Evolutionary conservation across 2,113 vertebrate species (phyloP).

Genomic region (Python bivittatus): DNA sequence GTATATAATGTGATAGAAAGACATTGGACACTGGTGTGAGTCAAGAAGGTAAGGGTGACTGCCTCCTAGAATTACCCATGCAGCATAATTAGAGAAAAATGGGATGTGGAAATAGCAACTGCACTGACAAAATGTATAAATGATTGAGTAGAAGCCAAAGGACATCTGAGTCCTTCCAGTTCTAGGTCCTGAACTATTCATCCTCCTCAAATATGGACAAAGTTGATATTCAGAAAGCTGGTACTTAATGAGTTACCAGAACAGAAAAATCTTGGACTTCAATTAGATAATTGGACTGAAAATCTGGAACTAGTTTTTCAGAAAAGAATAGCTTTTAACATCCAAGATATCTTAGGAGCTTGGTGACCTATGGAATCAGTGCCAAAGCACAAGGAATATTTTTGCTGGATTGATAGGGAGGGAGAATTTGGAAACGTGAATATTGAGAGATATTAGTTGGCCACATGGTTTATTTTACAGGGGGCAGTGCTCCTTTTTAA

Average conservation of each 20-base stretch:
- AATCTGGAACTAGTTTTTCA: constrained; percentile 25
- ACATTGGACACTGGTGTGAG: not conserved
- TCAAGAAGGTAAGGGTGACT: not conserved
- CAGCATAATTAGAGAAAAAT: constrained; percentile 11
- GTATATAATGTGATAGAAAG: too few species aligned
- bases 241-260: not conserved
- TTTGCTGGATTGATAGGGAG: constrained; percentile 25
- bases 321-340: not conserved
- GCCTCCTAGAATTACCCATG: constrained; percentile 28
- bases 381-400: constrained; percentile 38
- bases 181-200: not conserved
- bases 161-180: not conserved
- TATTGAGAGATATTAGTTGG: too few species aligned
- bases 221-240: not conserved
- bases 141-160: not conserved
- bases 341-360: constrained; percentile 34
- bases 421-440: constrained; percentile 10
- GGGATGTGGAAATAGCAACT: not conserved
- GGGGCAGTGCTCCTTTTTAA: too few species aligned
- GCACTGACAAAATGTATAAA: not conserved
- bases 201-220: not conserved
- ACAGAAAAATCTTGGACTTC: not conserved
- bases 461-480: too few species aligned
- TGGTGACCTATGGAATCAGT: constrained; percentile 52
- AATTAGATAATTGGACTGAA: not conserved